phyloP scores from a whole-genome alignment of 2,888 invertebrate species.

The Galeopsomyia nigrocyanea region DNA sequence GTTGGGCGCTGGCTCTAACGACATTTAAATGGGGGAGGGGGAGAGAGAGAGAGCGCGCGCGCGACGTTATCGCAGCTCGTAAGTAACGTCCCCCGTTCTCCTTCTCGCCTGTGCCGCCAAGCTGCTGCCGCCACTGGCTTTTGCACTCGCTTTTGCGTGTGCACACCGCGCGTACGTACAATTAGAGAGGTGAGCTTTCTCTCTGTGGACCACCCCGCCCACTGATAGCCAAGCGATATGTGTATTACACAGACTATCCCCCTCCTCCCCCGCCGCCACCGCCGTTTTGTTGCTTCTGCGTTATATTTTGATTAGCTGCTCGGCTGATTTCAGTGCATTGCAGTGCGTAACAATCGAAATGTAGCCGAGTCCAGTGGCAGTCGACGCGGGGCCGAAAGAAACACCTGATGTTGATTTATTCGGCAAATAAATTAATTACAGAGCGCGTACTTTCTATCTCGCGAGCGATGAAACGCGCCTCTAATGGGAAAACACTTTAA shows the following conservation, averaged over 20 bases:
- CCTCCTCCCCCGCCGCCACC: background rate
- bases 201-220: conserved; percentile 66
- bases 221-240: conserved; percentile 51
- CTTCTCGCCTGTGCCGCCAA: conserved; percentile 22
- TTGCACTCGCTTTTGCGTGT: conserved; percentile 17
- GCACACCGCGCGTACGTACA: conserved; percentile 50
- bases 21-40: conserved; percentile 59
- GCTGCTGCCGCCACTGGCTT: conserved; percentile 23
- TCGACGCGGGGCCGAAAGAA: conserved; percentile 1
- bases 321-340: background rate
- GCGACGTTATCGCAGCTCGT: conserved; percentile 56
- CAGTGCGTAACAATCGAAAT: conserved; percentile 27
- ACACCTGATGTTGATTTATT: conserved; percentile 43
- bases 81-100: conserved; percentile 42
- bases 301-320: background rate
- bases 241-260: conserved; percentile 29
- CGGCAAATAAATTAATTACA: conserved; percentile 47
- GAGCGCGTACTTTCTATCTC: conserved; percentile 39
- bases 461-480: conserved; percentile 32
- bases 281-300: background rate
- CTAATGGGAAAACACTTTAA: conserved; percentile 37
- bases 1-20: conserved; percentile 54
- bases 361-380: conserved; percentile 15
- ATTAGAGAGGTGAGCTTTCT: conserved; percentile 64
- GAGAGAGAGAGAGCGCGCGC: conserved; percentile 52